These are phyloP conservation scores for Tokudaia muenninki DNA, from an alignment of 2,797 vertebrate genomes.

Conservation along the genomic window DNA sequence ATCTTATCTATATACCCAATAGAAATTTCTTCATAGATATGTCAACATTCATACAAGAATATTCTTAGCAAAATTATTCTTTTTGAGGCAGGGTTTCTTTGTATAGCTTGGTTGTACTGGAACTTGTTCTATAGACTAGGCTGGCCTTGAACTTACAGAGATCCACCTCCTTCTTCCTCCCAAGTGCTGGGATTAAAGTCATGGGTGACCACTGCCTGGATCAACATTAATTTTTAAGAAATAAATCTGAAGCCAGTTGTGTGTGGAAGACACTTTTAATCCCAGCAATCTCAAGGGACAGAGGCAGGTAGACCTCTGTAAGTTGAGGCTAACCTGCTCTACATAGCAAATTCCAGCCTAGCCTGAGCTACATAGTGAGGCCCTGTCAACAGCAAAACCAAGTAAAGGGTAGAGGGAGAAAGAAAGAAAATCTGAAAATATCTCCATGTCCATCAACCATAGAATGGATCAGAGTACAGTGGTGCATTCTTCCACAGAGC, in stretches of 20 bases:
- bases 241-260: not conserved
- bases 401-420: not conserved
- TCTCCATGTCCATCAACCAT: not conserved
- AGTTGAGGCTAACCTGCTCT: not conserved
- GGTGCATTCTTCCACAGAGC: not conserved
- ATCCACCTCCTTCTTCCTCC: not conserved
- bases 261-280: not conserved
- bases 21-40: not conserved
- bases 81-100: not conserved
- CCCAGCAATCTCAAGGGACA: not conserved
- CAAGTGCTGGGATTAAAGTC: not conserved
- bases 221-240: conserved; percentile 35
- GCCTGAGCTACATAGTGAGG: not conserved
- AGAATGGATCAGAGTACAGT: not conserved
- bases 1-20: not conserved
- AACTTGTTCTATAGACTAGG: not conserved
- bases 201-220: accelerated
- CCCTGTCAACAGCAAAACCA: not conserved
- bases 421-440: conserved; percentile 27
- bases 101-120: not conserved
- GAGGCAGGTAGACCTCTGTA: not conserved
- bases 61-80: conserved; percentile 34
- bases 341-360: not conserved
- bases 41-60: conserved; percentile 16
- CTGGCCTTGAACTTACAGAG: not conserved